Base-by-base conservation (phyloP, 1,140 invertebrate species). In the Microplitis mediator region DNA sequence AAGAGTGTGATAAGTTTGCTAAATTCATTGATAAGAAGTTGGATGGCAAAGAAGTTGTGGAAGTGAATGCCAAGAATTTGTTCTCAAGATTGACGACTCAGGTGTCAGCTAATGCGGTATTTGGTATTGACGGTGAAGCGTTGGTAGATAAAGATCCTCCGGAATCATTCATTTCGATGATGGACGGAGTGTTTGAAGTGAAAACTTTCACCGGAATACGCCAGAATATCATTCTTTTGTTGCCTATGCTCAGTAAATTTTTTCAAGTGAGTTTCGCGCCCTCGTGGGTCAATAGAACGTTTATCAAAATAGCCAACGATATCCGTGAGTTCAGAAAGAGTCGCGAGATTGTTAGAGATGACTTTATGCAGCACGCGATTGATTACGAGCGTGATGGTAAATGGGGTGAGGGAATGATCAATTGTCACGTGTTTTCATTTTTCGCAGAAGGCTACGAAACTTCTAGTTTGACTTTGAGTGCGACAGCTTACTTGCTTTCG, bases 401-500 rank as follows among this genome's bases (percentile, higher is more conserved):
- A 72, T 69, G 80, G 0, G 71, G 80, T 3, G n/a, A 75, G 0
- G 76, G 81, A 0, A 74, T 86, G 13, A 73, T 91, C 3, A 86
- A 88, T 0, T 88, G 89, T 2, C 91, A 93, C 69, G 86, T 88
- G 0, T 85, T 92, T 75, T 77, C 90, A 0, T 93, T 93, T 76
- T 88, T 93, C 70, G 80, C 92, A 6, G 92, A 91, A 1, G 92
- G 92, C 4, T 94, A 91, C 73, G 93, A 94, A 71, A 93, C 93
- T 0, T 91, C 91, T 0, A 90, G 92, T 0, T 90, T 89, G 0
- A 84, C 89, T 0, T 86, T 94, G 62, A 88, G 89, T 31, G 91
- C 90, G 35, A 82, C 88, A 0, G 78, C 89, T 0, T 92, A 91
- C 74, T 86, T 90, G 68, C 79, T 95, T 14, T 91, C 92, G 0